These are phyloP conservation scores for Heterohyrax brucei DNA, from an alignment of 2,797 vertebrate species.

Conservation along the genomic window DNA sequence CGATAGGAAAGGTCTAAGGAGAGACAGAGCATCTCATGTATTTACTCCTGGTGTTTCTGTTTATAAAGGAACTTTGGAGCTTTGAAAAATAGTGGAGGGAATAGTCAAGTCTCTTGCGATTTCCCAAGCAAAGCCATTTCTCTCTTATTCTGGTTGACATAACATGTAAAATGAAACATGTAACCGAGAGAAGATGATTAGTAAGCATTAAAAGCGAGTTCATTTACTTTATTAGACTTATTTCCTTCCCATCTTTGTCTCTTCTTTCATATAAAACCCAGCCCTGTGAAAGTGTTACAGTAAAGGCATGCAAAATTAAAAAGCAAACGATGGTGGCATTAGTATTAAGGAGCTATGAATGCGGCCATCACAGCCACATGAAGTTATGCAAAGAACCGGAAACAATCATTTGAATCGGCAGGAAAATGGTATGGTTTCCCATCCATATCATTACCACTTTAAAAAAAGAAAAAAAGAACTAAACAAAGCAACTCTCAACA, in stretches of 20 bases:
- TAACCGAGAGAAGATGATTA: conserved; percentile 88
- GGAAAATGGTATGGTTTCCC: conserved; percentile 89
- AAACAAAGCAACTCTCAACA: conserved; percentile 66
- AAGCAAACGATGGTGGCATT: conserved; percentile 87
- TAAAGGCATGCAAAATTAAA: conserved; percentile 88
- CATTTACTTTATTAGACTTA: conserved; percentile 87
- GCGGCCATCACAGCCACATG: conserved; percentile 83
- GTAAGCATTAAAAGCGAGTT: conserved; percentile 85
- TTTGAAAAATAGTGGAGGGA: conserved; percentile 74
- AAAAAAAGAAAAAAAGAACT: conserved; percentile 57
- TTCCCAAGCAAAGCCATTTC: conserved; percentile 77
- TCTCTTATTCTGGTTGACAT: conserved; percentile 76
- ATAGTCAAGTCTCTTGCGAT: conserved; percentile 78
- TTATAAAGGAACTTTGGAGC: conserved; percentile 78
- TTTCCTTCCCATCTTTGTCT: conserved; percentile 85
- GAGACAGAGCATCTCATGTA: not conserved
- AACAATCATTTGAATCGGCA: conserved; percentile 88
- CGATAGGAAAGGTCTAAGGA: conserved; percentile 19
- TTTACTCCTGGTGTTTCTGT: conserved; percentile 78
- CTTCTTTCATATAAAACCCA: conserved; percentile 85
- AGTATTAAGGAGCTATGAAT: conserved; percentile 86
- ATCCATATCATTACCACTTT: conserved; percentile 88
- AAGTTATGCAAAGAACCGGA: conserved; percentile 89
- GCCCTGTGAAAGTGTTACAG: conserved; percentile 87
- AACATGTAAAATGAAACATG: conserved; percentile 84